phyloP scores from a whole-genome alignment of 2,888 invertebrate genomes.

The Hirtodrosophila duncani region DNA sequence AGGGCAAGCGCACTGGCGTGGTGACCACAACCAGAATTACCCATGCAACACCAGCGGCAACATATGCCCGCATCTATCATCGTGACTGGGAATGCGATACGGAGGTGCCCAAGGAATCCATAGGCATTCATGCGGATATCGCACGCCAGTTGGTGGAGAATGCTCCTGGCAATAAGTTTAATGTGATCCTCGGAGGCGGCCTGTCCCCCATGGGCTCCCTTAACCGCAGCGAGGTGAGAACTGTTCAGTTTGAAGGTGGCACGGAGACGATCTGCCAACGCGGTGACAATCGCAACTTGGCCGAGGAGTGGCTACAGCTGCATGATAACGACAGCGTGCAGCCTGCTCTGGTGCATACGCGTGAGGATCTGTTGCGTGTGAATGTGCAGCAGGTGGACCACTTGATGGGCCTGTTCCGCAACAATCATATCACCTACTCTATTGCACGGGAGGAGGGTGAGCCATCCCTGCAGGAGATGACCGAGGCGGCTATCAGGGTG shows the following conservation, averaged over 20 bases:
- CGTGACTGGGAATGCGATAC: conserved; percentile 83
- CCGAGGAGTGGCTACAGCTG: conserved; percentile 79
- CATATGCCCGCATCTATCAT: conserved; percentile 80
- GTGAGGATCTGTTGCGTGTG: conserved; percentile 77
- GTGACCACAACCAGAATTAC: conserved; percentile 84
- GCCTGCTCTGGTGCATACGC: conserved; percentile 75
- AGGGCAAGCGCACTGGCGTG: conserved; percentile 81
- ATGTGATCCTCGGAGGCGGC: conserved; percentile 84
- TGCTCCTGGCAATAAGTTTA: conserved; percentile 81
- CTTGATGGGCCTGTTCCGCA: conserved; percentile 80
- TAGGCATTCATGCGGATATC: conserved; percentile 80
- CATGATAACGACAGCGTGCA: conserved; percentile 62
- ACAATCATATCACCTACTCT: conserved; percentile 81
- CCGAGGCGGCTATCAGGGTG: conserved; percentile 80
- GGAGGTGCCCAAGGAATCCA: conserved; percentile 67
- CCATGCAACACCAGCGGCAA: conserved; percentile 83
- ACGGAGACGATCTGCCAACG: conserved; percentile 78
- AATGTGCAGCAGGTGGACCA: conserved; percentile 78
- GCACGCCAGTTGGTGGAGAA: conserved; percentile 82
- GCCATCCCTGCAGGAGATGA: conserved; percentile 82
- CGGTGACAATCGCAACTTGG: conserved; percentile 80
- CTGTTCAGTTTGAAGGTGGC: conserved; percentile 64
- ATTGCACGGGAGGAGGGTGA: conserved; percentile 79
- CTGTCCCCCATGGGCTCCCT: conserved; percentile 78
- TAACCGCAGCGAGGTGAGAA: conserved; percentile 45